phyloP scores from a whole-genome alignment of 23 tunicate species.

The Halocynthia roretzi region DNA sequence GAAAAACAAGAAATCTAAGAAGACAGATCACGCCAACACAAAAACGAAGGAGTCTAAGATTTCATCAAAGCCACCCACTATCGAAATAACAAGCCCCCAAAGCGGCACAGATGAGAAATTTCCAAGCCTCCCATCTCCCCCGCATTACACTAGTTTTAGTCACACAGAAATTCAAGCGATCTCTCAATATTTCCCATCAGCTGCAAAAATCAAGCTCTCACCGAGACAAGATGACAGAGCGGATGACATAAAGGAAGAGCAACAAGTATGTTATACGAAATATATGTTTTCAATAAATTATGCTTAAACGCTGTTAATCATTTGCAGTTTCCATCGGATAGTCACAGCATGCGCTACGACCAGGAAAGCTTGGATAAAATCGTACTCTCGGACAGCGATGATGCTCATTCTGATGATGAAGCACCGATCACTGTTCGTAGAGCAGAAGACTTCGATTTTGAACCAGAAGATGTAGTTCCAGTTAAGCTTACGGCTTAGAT shows the following conservation, averaged over 20 bases:
- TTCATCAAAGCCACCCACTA: background rate
- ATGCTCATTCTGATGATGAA: constrained; percentile 21
- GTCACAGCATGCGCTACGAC: background rate
- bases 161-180: background rate
- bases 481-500: no score
- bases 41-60: constrained; percentile 14
- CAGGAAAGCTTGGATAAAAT: constrained; percentile 40
- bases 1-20: constrained; percentile 2
- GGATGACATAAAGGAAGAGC: background rate
- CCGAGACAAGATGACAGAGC: background rate
- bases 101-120: background rate
- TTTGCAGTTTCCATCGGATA: background rate
- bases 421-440: constrained; percentile 1
- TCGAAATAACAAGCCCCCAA: constrained; percentile 9
- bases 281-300: no score
- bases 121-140: constrained; percentile 9
- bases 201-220: background rate
- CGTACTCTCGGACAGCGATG: constrained; percentile 34
- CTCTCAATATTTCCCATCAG: background rate
- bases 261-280: no score
- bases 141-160: background rate
- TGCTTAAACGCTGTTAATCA: no score
- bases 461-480: background rate
- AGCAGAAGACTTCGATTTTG: background rate
- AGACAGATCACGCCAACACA: background rate